Base-by-base conservation (phyloP, 2,113 vertebrate species). In the Solenodon paradoxus region DNA sequence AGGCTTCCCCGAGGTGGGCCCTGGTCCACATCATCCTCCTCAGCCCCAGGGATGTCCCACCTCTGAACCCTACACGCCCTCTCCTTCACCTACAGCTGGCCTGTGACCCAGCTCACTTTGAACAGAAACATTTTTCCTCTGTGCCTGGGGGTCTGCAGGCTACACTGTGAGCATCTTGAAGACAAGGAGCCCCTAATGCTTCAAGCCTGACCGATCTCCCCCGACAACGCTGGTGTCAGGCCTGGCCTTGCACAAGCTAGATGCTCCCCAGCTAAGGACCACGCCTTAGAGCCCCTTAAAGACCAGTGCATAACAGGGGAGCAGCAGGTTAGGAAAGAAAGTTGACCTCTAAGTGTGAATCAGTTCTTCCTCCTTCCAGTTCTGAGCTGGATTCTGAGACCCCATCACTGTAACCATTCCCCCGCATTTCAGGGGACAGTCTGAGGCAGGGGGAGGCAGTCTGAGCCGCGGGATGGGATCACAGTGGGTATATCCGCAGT, bases 11-110 rank as follows among this genome's bases (percentile, higher is more conserved):
- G 3, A n/a, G 74, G 19, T 71, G n/a, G 35, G 22, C 13, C 61
- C 42, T 51, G n/a, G 22, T 35, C n/a, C 68, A 20, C 1, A 12
- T 64, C 8, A 85, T 69, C 47, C 9, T 30, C 24, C 7, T 13
- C 32, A 13, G n/a, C 9, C 53, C 47, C 32, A 7, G 3, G 6
- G 45, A 6, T 0, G 0, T 11, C 30, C 49, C 17, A 57, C 32
- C 59, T 89, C 81, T 68, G 74, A 63, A 57, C 40, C 68, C 51
- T 16, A 16, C 1, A 47, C 57, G 9, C 2, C n/a, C 66, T 20
- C 20, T 16, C 35, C 80, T 40, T 78, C 9, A n/a, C 32, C 15
- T 59, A 38, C 19, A 13, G 4, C 1, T 38, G 69, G 66, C 57
- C 4, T 1, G n/a, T 35, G 49, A 30, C 28, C 35, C 40, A 61